phyloP scores from a whole-genome alignment of 2,113 vertebrate species.

The Pomatorhinus ruficollis region DNA sequence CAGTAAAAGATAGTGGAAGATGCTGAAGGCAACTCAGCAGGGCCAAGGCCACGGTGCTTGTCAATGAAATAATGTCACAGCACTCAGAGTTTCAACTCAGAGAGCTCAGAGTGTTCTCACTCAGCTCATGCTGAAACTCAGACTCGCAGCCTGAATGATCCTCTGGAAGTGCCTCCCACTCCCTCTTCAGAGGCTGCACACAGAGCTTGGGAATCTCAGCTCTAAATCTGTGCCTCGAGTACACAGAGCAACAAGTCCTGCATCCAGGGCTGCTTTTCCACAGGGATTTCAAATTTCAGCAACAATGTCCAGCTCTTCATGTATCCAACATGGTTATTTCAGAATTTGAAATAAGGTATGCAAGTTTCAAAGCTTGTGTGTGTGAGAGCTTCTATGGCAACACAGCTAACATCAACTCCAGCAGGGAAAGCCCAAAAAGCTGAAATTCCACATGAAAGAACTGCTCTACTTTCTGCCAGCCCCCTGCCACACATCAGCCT shows the following conservation, averaged over 20 bases:
- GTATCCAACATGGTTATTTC: neutral
- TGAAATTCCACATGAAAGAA: neutral
- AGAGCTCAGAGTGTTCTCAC: neutral
- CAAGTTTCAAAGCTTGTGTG: neutral
- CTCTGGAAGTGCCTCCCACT: neutral
- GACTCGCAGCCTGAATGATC: neutral
- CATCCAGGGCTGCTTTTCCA: neutral
- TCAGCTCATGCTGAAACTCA: neutral
- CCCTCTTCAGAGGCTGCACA: neutral
- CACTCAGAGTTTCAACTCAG: neutral
- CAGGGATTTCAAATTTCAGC: neutral
- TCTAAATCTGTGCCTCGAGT: neutral
- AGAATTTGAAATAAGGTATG: neutral
- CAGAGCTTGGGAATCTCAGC: neutral
- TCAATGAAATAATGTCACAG: neutral
- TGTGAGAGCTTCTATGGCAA: neutral
- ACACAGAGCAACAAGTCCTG: neutral
- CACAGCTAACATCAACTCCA: neutral
- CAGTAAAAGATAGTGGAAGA: neutral
- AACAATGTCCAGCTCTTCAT: neutral
- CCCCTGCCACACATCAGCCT: neutral
- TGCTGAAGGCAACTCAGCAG: neutral
- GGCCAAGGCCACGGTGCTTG: neutral
- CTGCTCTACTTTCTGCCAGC: neutral
- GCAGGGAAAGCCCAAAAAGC: neutral